Base-by-base conservation (phyloP, 2,113 vertebrate species). In the Aldabrachelys gigantea region DNA sequence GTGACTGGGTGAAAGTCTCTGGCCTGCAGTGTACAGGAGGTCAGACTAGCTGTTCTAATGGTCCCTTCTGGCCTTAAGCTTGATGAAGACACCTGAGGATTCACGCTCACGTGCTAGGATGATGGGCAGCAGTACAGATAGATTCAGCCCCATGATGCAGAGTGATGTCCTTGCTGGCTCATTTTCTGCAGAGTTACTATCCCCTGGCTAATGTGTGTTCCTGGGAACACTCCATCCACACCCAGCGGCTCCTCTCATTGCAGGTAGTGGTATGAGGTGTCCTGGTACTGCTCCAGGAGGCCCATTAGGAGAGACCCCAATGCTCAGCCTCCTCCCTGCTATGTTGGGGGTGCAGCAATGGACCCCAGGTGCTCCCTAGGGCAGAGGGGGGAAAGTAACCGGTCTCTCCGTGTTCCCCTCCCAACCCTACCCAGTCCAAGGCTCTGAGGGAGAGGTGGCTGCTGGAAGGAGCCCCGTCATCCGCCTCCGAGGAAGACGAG, bases 371-470 rank as follows among this genome's bases (percentile, higher is more conserved):
- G 38, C 38, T 76, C 80, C 29, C 50, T 82, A 10, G 31, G 19
- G n/a, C 35, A 21, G 35, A 38, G 10, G 59, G 22, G 50, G 47
- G 29, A 17, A 75, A 50, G 19, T 75, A n/a, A 69, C 52, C 5
- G 3, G 25, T 29, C 54, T 44, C 9, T 92, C 62, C 92, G 87
- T 76, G 52, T 88, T 69, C 25, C 17, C 8, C 88, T 89, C 65
- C 80, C 80, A 54, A 8, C 89, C 21, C 0, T 29, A 76, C 79
- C 12, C 95, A 99, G 99, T 99, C 99, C 52, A 99, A 99, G 98
- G 98, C 99, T 1, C 97, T 99, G 91, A 96, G 99, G 90, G 99
- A 99, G 91, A 98, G 99, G 91, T 99, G 99, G 99, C 98, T 99
- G 96, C 98, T 99, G 97, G 99, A 99, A 14, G 99, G 99, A n/a